Base-by-base conservation (phyloP, 2,113 vertebrate species). In the Saiga tatarica region DNA sequence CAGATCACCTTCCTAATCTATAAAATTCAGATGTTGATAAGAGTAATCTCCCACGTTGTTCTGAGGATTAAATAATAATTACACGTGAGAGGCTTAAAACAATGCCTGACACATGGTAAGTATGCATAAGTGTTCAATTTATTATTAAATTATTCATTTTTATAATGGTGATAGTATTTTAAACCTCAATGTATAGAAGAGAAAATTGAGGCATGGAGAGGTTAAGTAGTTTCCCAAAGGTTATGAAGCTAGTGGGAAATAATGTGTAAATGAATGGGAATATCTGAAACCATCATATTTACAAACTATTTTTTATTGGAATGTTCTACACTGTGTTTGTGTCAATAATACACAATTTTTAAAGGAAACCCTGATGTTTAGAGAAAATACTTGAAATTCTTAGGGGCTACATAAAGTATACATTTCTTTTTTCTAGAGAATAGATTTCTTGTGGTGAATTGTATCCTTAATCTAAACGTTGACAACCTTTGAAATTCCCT, bases 351-450 rank as follows among this genome's bases (percentile, higher is more conserved):
- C 7, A 36, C 14, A 33, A 53, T 76, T 71, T 91, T 57, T 71
- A 71, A 57, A 95, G 53, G 55, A 88, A 97, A 78, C 0, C 7
- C 4, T 42, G 14, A 87, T 84, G 59, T 33, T 96, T 85, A 53
- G 7, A 81, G 90, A 94, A 94, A 91, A 47, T 55, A 90, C 7
- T 87, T 87, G 87, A 92, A 96, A 57, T 86, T 95, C 13, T 71
- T n/a, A 71, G 12, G 14, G 11, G 86, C 21, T 47, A 15, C 30
- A 53, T 82, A 50, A 88, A 45, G 1, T 45, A 53, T 64, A 5
- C 1, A 55, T 92, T 88, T 79, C 3, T 1, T 59, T 96, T 52
- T 95, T 83, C 45, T 33, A 67, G 53, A 82, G 16, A 97, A 76
- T 30, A 81, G n/a, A 30, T 64, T n/a, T 64, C 4, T 64, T 89